Evolutionary conservation across 2,113 vertebrate genomes (phyloP).

Genomic region (Centropus bengalensis): DNA sequence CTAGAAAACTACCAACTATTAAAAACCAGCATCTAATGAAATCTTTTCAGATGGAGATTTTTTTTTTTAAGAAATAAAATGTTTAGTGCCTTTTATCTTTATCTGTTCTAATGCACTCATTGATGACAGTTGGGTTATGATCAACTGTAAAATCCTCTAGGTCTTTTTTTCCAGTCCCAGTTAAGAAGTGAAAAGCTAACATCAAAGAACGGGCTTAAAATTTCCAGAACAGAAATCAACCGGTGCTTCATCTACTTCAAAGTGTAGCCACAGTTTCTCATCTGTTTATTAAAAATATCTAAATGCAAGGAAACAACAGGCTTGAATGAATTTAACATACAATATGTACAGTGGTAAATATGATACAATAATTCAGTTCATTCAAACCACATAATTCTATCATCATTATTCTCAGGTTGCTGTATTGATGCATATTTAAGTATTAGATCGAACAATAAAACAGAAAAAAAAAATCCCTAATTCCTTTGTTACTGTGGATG

Average conservation of each 20-base stretch:
- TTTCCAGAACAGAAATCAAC: conserved; percentile 69
- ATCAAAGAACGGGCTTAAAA: conserved; percentile 77
- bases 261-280: conserved; percentile 57
- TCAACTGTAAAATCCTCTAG: conserved; percentile 73
- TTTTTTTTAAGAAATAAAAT: conserved; percentile 58
- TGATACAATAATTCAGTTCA: not conserved
- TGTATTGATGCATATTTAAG: conserved; percentile 24
- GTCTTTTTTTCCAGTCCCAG: conserved; percentile 48
- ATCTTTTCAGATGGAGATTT: conserved; percentile 61
- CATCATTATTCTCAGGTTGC: conserved; percentile 25
- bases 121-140: conserved; percentile 74
- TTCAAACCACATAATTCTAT: conserved; percentile 24
- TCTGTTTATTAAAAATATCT: conserved; percentile 75
- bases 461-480: not conserved
- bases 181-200: conserved; percentile 69
- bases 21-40: conserved; percentile 61
- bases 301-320: conserved; percentile 61
- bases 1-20: conserved; percentile 68
- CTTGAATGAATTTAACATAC: conserved; percentile 37
- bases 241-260: conserved; percentile 72
- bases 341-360: conserved; percentile 3
- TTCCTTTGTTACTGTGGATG: not conserved
- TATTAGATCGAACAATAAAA: conserved; percentile 14
- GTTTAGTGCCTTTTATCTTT: conserved; percentile 70
- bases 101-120: conserved; percentile 75